A percentile compares a stretch with the other conserved stretches of the same genome.
These are phyloP conservation scores for Ormyrus rosae DNA, from an alignment of 2,888 invertebrate genomes.

Conservation along the genomic window DNA sequence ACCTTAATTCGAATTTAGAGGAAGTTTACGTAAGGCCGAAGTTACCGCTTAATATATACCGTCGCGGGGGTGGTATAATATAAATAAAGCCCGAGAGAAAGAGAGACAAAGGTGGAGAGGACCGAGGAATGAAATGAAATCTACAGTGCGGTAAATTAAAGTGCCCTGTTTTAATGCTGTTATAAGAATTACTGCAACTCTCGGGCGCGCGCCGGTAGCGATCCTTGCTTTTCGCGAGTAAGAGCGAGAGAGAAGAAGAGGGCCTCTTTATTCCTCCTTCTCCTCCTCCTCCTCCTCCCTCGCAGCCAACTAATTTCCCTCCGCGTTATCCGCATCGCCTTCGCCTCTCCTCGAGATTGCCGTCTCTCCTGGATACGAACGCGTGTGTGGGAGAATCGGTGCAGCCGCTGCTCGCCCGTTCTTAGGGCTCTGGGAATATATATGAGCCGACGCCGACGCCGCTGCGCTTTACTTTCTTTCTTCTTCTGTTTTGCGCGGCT, in stretches of 20 bases:
- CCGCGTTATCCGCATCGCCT: slow-evolving; percentile 58
- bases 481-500: not conserved
- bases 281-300: slow-evolving; percentile 26
- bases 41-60: slow-evolving; percentile 64
- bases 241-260: slow-evolving; percentile 28
- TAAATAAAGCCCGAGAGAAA: slow-evolving; percentile 63
- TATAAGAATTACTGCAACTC: slow-evolving; percentile 72
- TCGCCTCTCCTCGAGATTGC: slow-evolving; percentile 44
- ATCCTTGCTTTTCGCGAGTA: slow-evolving; percentile 53
- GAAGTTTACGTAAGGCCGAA: slow-evolving; percentile 64
- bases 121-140: slow-evolving; percentile 71
- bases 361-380: slow-evolving; percentile 20
- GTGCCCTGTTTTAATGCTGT: slow-evolving; percentile 73
- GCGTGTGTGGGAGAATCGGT: slow-evolving; percentile 8
- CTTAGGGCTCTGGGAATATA: slow-evolving; percentile 30
- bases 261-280: slow-evolving; percentile 60
- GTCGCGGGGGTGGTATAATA: slow-evolving; percentile 61
- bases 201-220: slow-evolving; percentile 58
- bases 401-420: not conserved
- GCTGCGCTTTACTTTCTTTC: slow-evolving; percentile 15
- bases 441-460: slow-evolving; percentile 29
- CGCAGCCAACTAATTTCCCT: slow-evolving; percentile 63
- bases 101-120: slow-evolving; percentile 57
- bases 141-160: slow-evolving; percentile 74
- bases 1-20: slow-evolving; percentile 65